A percentile compares a stretch with the other conserved stretches of the same genome.
Evolutionary conservation across 2,888 invertebrate genomes (phyloP).

Genomic region (Cryptosula pallasiana): DNA sequence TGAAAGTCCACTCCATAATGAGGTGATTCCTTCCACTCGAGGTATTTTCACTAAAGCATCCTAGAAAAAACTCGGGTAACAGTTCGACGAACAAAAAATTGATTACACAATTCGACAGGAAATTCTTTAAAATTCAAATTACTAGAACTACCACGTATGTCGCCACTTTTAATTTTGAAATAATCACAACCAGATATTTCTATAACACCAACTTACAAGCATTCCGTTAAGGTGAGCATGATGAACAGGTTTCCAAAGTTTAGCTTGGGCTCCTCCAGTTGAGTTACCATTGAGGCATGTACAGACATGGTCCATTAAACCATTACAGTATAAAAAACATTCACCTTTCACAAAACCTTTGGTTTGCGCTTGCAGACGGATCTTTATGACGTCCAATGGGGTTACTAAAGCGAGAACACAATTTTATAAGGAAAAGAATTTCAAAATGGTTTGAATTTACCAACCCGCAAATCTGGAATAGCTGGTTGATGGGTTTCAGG

Average conservation of each 20-base stretch:
- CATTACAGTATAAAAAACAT: constrained; percentile 95
- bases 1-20: constrained; percentile 94
- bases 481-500: too few relatives aligned
- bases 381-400: constrained; percentile 98
- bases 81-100: too few relatives aligned
- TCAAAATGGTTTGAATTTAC: too few relatives aligned
- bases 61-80: constrained; percentile 62
- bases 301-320: constrained; percentile 96
- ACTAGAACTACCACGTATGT: neutral
- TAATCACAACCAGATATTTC: too few relatives aligned
- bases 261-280: constrained; percentile 16
- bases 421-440: too few relatives aligned
- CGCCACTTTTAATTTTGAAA: too few relatives aligned
- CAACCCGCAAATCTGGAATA: too few relatives aligned
- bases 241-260: constrained; percentile 31
- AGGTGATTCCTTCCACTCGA: constrained; percentile 76
- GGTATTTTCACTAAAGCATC: constrained; percentile 93
- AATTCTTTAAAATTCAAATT: too few relatives aligned
- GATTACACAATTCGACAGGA: too few relatives aligned
- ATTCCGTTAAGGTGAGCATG: constrained; percentile 19
- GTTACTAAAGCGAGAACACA: too few relatives aligned
- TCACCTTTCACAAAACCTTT: constrained; percentile 68
- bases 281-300: constrained; percentile 61
- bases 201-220: constrained; percentile 24
- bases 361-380: constrained; percentile 89